Percentiles rank a stretch among this genome's conserved stretches.
These are phyloP conservation scores for Tortricodes alternella DNA, from an alignment of 2,888 invertebrate species.

Conservation along the genomic window DNA sequence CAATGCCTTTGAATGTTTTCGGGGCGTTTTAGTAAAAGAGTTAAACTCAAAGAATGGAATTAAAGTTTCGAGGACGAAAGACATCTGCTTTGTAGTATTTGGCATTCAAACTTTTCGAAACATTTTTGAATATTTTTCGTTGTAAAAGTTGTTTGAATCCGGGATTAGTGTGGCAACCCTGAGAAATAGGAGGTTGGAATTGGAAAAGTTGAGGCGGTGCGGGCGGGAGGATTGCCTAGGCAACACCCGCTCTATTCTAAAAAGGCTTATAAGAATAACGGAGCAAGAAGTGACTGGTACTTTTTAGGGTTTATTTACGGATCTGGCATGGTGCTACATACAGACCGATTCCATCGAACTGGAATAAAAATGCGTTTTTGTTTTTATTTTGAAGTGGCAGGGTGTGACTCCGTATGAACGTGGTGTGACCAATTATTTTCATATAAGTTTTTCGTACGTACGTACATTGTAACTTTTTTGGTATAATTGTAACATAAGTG, in stretches of 20 bases:
- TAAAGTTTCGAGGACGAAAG: slow-evolving; percentile 42
- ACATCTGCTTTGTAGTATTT: slow-evolving; percentile 51
- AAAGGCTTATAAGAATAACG: slow-evolving; percentile 1
- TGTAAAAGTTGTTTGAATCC: slow-evolving; percentile 57
- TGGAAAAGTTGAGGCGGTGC: slow-evolving; percentile 65
- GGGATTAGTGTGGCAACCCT: slow-evolving; percentile 61
- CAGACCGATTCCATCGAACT: slow-evolving; percentile 15
- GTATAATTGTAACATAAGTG: too few relatives aligned
- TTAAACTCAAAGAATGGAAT: slow-evolving; percentile 41
- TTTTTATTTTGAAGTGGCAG: slow-evolving; percentile 11
- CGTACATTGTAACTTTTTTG: too few relatives aligned
- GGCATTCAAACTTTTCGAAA: slow-evolving; percentile 45
- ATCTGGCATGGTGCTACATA: slow-evolving; percentile 56
- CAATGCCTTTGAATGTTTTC: too few relatives aligned
- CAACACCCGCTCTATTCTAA: background rate
- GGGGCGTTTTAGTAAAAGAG: slow-evolving; percentile 33
- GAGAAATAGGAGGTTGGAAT: slow-evolving; percentile 65
- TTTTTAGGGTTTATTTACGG: slow-evolving; percentile 38
- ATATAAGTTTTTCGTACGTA: too few relatives aligned
- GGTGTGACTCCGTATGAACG: background rate
- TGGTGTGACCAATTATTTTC: too few relatives aligned
- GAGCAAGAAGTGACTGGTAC: background rate
- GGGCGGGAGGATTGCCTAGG: slow-evolving; percentile 56
- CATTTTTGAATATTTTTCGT: slow-evolving; percentile 57
- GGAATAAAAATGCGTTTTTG: slow-evolving; percentile 9